Percentiles rank a stretch among this genome's conserved stretches.
phyloP scores from a whole-genome alignment of 2,797 vertebrate species.

The Phoeniculus purpureus region DNA sequence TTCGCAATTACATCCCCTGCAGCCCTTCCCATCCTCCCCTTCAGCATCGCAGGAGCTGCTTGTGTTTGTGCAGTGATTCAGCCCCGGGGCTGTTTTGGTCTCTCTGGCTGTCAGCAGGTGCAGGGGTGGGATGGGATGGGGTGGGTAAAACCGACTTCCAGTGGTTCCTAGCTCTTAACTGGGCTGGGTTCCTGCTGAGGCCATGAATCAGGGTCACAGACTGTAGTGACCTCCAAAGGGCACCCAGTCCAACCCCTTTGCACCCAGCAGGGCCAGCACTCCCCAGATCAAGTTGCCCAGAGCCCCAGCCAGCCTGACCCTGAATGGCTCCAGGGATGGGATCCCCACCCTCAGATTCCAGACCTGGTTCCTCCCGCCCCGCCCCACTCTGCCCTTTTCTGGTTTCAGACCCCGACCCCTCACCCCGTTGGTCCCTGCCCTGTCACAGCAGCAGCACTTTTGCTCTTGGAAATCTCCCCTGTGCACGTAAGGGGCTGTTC shows the following conservation, averaged over 20 bases:
- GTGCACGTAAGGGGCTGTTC: neutral
- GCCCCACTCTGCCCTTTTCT: too few species aligned
- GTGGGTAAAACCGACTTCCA: neutral
- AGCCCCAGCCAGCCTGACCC: too few species aligned
- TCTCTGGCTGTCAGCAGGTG: fast-evolving
- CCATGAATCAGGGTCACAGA: neutral
- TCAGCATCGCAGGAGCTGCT: neutral
- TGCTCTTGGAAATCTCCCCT: neutral
- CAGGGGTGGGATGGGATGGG: fast-evolving
- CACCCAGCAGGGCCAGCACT: too few species aligned
- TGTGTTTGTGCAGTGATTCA: too few species aligned
- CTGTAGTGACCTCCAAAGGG: too few species aligned
- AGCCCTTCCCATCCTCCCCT: neutral
- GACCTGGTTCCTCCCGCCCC: too few species aligned
- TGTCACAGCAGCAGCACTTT: neutral
- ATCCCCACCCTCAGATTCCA: too few species aligned
- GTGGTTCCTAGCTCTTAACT: neutral
- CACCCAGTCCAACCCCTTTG: too few species aligned
- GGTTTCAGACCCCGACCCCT: too few species aligned
- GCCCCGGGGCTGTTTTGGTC: neutral
- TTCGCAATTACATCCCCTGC: neutral
- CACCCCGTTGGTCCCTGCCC: too few species aligned
- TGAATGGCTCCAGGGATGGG: too few species aligned
- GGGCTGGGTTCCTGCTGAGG: neutral
- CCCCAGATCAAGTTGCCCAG: too few species aligned